phyloP scores from a whole-genome alignment of 2,888 invertebrate species.

The Xanthia icteritia region DNA sequence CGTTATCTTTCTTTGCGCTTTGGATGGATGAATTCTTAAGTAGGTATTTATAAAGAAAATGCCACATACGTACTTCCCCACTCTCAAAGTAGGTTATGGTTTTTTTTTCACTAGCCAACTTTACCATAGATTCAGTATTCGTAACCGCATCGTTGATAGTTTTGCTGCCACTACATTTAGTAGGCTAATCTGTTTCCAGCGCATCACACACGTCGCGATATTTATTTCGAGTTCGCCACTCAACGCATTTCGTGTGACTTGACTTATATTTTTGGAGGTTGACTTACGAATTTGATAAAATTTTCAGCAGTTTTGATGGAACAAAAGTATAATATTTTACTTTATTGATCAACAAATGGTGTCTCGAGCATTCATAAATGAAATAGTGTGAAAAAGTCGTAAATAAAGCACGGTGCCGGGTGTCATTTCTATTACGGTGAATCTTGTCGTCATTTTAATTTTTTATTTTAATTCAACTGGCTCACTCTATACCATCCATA shows the following conservation, averaged over 20 bases:
- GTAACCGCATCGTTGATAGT: constrained; percentile 7
- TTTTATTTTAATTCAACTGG: background rate
- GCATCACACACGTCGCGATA: constrained; percentile 74
- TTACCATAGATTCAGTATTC: background rate
- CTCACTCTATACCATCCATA: background rate
- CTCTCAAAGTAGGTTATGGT: background rate
- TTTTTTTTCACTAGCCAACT: background rate
- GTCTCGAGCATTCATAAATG: background rate
- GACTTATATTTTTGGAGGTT: constrained; percentile 18
- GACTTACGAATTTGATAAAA: background rate
- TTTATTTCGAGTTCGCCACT: constrained; percentile 71
- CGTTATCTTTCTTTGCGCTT: too few species aligned
- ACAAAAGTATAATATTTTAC: background rate
- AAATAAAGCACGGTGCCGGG: background rate
- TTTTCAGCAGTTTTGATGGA: background rate
- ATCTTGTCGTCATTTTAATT: background rate
- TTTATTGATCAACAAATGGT: background rate
- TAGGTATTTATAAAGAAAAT: background rate
- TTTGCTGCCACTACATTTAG: constrained; percentile 74
- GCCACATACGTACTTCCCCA: background rate
- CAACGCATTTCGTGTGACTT: constrained; percentile 28
- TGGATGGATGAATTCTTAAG: too few species aligned
- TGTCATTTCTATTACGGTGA: background rate
- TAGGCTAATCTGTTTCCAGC: constrained; percentile 83
- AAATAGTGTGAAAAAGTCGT: background rate